A percentile compares a stretch with the other conserved stretches of the same genome.
Conservation (phyloP, 2,797 vertebrate genomes). For the Danio aesculapii region DNA sequence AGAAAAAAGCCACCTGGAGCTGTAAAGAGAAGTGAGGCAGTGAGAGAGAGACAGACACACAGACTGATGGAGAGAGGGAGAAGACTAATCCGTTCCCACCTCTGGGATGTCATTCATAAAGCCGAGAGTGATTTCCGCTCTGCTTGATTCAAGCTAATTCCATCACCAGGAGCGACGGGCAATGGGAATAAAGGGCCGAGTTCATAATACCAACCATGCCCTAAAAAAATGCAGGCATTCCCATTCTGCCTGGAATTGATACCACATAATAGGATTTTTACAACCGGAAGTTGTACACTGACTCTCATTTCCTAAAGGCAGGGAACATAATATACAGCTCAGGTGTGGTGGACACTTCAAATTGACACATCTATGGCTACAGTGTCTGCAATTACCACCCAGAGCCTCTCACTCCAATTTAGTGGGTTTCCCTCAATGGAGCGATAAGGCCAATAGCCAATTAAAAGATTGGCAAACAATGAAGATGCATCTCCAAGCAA, state of each 20-base stretch:
- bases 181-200: slow-evolving; percentile 68
- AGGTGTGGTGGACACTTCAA: slow-evolving; percentile 35
- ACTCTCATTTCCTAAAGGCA: not conserved
- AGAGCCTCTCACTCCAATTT: slow-evolving; percentile 25
- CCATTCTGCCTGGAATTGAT: slow-evolving; percentile 31
- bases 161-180: slow-evolving; percentile 76
- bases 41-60: slow-evolving; percentile 35
- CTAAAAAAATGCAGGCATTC: slow-evolving; percentile 42
- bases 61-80: slow-evolving; percentile 52
- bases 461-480: slow-evolving; percentile 43
- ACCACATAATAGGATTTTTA: slow-evolving; percentile 50
- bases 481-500: slow-evolving; percentile 33
- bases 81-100: slow-evolving; percentile 90
- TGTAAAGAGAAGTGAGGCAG: slow-evolving; percentile 78
- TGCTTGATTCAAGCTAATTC: slow-evolving; percentile 88
- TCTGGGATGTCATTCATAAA: slow-evolving; percentile 90
- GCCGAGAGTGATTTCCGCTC: slow-evolving; percentile 83
- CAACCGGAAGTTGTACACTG: not conserved
- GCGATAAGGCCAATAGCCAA: slow-evolving; percentile 46
- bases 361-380: slow-evolving; percentile 48
- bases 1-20: slow-evolving; percentile 87
- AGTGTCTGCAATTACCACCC: slow-evolving; percentile 58
- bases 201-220: slow-evolving; percentile 57
- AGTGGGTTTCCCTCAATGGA: slow-evolving; percentile 1
- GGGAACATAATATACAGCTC: slow-evolving; percentile 25